These are phyloP conservation scores for Enteromius trimaculatus DNA, from an alignment of 2,797 vertebrate species.

Conservation along the genomic window DNA sequence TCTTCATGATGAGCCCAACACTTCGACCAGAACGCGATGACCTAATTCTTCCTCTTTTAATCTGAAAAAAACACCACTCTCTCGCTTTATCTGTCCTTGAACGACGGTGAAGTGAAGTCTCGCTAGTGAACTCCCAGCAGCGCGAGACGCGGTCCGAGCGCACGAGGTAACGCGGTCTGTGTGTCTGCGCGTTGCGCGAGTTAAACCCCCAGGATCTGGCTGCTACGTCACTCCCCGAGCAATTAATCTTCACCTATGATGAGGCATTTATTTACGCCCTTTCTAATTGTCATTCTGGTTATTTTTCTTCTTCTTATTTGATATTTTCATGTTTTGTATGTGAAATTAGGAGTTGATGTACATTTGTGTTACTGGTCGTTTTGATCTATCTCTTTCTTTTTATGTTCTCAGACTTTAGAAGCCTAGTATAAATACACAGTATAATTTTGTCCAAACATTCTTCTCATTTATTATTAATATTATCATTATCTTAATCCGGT, in stretches of 20 bases:
- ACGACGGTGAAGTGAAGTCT: slow-evolving; percentile 46
- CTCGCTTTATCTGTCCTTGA: slow-evolving; percentile 39
- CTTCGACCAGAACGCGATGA: slow-evolving; percentile 49
- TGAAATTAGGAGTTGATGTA: neutral
- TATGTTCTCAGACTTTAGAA: neutral
- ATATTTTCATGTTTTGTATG: neutral
- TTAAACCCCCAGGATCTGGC: slow-evolving; percentile 41
- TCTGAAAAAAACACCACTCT: slow-evolving; percentile 31
- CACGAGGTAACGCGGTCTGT: slow-evolving; percentile 46
- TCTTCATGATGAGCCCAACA: slow-evolving; percentile 65
- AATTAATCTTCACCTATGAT: slow-evolving; percentile 53
- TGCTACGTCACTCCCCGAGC: slow-evolving; percentile 76
- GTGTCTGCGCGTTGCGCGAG: slow-evolving; percentile 38
- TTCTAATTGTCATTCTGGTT: neutral
- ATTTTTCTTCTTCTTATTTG: neutral
- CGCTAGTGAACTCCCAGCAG: slow-evolving; percentile 45
- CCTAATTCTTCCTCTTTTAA: slow-evolving; percentile 60
- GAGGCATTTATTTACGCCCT: neutral
- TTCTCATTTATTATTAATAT: slow-evolving; percentile 32
- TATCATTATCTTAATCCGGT: slow-evolving; percentile 35
- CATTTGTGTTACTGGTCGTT: neutral
- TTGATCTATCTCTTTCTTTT: neutral
- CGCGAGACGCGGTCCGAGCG: slow-evolving; percentile 43
- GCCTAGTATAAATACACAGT: neutral
- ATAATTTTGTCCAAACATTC: slow-evolving; percentile 2